Base-by-base conservation (phyloP, 2,113 vertebrate species). In the Spea bombifrons region DNA sequence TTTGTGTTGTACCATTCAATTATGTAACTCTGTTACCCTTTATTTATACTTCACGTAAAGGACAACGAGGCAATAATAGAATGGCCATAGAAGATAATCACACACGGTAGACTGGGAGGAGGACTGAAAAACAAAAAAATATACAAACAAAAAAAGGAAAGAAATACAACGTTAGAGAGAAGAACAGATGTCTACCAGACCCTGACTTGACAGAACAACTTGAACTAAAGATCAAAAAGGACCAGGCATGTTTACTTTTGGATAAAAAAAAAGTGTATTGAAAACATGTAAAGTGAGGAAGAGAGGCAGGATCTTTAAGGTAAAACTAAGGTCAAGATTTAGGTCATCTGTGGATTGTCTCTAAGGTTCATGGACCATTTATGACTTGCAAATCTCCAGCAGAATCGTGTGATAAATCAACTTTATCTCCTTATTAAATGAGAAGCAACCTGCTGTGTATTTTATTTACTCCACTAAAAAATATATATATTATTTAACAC, bases 151-250 rank as follows among this genome's bases (percentile, higher is more conserved):
- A 16, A 55, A 15, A 46, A 44, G 17, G 15, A 13, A 75, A 52
- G 65, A 63, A 49, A 30, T 13, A 30, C 47, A 75, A 59, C 8
- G 67, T 66, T 67, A 55, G 65, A 16, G 43, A 67, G 75, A 47
- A 68, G 66, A 76, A 57, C 75, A 76, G 75, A 76, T 68, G 65
- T 76, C 65, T 16, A 67, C 43, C 65, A 76, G 75, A 76, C 63
- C 67, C 45, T 46, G 10, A 55, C 43, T 75, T 67, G 12, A 76
- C 50, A 76, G 75, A 57, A 53, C 75, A 16, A 67, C 45, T 64
- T 75, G 59, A 50, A 75, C 49, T 49, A 76, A 46, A 76, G 75
- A 76, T 68, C 50, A 76, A 76, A 76, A 66, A 76, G 65, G 64
- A 76, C 44, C 50, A 68, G 65, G 13, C 44, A 55, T 75, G 52